Evolutionary conservation across 2,797 vertebrate genomes (phyloP).

Genomic region (Sebastes diploproa): DNA sequence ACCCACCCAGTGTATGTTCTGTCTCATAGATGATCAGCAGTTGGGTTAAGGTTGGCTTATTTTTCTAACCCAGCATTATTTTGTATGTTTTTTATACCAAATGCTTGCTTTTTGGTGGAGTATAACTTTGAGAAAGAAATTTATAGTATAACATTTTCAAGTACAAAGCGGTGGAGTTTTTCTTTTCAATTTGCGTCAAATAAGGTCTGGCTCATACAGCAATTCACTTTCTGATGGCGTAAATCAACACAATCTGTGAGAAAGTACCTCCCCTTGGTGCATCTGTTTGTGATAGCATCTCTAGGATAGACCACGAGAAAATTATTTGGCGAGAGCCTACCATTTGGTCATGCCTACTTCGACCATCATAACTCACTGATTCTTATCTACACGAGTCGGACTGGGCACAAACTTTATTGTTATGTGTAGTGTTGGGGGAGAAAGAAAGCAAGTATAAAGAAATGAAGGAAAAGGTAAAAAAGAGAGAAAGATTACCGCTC

Average conservation of each 20-base stretch:
- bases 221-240: constrained; percentile 24
- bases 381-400: constrained; percentile 26
- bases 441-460: constrained; percentile 1
- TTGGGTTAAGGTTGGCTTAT: no score
- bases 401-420: not conserved
- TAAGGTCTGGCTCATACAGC: constrained; percentile 29
- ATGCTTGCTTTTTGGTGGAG: not conserved
- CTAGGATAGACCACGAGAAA: constrained; percentile 42
- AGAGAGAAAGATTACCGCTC: constrained; percentile 23
- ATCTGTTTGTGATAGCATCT: constrained; percentile 54
- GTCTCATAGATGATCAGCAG: no score
- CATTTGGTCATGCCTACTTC: constrained; percentile 30
- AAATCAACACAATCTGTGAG: constrained; percentile 26
- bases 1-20: no score
- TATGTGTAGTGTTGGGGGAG: not conserved
- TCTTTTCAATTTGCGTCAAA: constrained; percentile 19
- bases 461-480: not conserved
- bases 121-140: not conserved
- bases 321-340: constrained; percentile 21
- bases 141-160: not conserved
- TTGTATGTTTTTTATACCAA: not conserved
- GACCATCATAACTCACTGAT: constrained; percentile 35
- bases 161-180: not conserved
- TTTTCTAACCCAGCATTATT: no score
- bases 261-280: constrained; percentile 5